Evolutionary conservation across 2,888 invertebrate species (phyloP).

Genomic region (Luffia ferchaultella): DNA sequence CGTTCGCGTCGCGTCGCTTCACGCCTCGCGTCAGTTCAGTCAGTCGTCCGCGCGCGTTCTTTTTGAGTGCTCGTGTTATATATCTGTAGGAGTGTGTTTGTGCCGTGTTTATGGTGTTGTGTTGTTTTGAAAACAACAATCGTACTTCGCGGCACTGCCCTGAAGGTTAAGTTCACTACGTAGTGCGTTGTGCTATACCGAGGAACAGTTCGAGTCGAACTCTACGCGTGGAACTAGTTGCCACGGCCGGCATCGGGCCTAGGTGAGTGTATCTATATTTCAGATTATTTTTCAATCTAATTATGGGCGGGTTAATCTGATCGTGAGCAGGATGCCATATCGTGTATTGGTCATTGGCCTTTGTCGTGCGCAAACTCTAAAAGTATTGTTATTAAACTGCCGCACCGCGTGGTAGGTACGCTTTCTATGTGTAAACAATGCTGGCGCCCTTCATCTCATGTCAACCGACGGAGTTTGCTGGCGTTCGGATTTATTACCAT

Average conservation of each 20-base stretch:
- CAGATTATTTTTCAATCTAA: conserved; percentile 47
- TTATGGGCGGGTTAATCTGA: conserved; percentile 33
- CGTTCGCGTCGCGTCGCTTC: conserved; percentile 18
- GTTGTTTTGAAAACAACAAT: conserved; percentile 19
- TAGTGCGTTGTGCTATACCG: not conserved
- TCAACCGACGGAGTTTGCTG: not conserved
- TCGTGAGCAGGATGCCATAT: conserved; percentile 17
- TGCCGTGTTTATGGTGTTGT: conserved; percentile 40
- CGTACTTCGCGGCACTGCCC: not conserved
- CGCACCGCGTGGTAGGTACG: not conserved
- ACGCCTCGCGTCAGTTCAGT: no score
- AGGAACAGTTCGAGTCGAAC: not conserved
- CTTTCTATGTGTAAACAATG: not conserved
- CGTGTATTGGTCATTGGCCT: conserved; percentile 10
- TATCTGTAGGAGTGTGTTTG: conserved; percentile 32
- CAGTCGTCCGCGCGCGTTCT: conserved; percentile 56
- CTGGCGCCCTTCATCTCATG: not conserved
- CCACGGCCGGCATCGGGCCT: conserved; percentile 57
- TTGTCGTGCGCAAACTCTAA: not conserved
- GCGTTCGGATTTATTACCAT: no score
- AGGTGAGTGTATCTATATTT: conserved; percentile 36
- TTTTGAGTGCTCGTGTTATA: conserved; percentile 13
- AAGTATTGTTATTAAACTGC: not conserved
- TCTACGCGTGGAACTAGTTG: conserved; percentile 24
- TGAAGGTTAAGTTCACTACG: not conserved